Percentiles rank a stretch among this genome's conserved stretches.
Conservation (phyloP, 2,113 vertebrate species). For the Neolamprologus tretocephalus region DNA sequence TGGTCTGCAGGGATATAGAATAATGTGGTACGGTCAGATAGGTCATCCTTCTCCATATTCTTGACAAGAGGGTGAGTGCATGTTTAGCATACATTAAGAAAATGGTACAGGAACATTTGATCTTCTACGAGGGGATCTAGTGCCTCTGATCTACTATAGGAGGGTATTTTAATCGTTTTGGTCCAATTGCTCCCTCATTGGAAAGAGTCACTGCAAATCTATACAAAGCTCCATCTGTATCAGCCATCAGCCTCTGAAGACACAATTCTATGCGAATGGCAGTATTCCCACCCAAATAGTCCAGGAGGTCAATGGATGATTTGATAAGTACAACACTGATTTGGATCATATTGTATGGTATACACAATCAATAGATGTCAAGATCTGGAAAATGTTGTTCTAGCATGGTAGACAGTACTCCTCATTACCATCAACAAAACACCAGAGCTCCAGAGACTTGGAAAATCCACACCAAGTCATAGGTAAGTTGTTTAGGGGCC, state of each 20-base stretch:
- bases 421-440: background rate
- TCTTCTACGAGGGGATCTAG: background rate
- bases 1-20: background rate
- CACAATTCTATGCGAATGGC: background rate
- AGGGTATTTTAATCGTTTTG: background rate
- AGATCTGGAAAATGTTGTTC: background rate
- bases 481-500: background rate
- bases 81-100: background rate
- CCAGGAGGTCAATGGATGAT: background rate
- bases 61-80: background rate
- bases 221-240: background rate
- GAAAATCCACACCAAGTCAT: background rate
- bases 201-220: background rate
- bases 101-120: background rate
- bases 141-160: background rate
- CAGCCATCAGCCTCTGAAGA: background rate
- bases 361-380: background rate
- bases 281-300: background rate
- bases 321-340: background rate
- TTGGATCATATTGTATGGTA: background rate
- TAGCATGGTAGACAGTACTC: background rate
- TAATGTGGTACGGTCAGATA: background rate
- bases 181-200: rapidly evolving
- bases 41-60: background rate
- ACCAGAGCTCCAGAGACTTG: background rate